A percentile compares a stretch with the other conserved stretches of the same genome.
Conservation (phyloP, 2,888 invertebrate genomes). For the Rhingia rostrata region DNA sequence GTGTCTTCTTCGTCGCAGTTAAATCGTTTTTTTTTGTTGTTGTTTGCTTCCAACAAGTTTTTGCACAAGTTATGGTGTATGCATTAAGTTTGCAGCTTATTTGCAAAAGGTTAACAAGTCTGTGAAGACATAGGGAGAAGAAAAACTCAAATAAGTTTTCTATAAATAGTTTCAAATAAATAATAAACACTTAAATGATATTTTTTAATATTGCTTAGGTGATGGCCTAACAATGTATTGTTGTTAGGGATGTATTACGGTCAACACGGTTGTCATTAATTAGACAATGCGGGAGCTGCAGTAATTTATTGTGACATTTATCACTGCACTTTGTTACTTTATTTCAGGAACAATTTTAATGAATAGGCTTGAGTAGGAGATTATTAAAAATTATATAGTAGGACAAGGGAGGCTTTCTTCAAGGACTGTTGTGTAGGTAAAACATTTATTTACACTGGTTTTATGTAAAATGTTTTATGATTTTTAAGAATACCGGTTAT, state of each 20-base stretch:
- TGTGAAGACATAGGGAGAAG: conserved; percentile 26
- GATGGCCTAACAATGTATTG: not conserved
- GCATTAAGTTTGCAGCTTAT: conserved; percentile 42
- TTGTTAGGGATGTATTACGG: no score
- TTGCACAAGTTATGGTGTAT: conserved; percentile 33
- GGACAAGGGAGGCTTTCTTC: no score
- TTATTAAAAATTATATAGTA: no score
- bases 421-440: no score
- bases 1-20: conserved; percentile 55
- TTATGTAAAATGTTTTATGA: no score
- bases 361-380: no score
- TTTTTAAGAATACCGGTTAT: no score
- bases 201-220: conserved; percentile 27
- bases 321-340: no score
- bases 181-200: conserved; percentile 40
- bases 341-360: no score
- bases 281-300: not conserved
- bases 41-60: conserved; percentile 49
- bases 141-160: not conserved
- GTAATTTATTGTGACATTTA: not conserved
- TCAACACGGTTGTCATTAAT: not conserved
- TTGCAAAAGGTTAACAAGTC: conserved; percentile 74
- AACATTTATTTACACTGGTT: no score
- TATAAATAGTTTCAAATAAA: conserved; percentile 14
- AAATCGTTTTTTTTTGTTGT: conserved; percentile 15